Percentiles rank a stretch among this genome's conserved stretches.
Evolutionary conservation across 2,797 vertebrate genomes (phyloP).

Genomic region (Gallirallus australis): DNA sequence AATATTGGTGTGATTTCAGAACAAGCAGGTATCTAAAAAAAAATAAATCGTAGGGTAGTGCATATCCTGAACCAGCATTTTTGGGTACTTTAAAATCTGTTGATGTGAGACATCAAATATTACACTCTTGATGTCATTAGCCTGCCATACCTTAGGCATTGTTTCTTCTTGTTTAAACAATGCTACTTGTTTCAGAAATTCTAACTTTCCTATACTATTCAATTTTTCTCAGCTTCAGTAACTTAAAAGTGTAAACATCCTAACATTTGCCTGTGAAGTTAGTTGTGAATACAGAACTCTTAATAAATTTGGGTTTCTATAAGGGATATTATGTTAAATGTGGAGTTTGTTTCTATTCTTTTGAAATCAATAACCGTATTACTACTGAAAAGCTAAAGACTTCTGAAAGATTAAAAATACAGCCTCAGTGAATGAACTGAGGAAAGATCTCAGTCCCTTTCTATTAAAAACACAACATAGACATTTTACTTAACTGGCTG

Average conservation of each 20-base stretch:
- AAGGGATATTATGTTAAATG: not conserved
- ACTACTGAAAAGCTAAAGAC: not conserved
- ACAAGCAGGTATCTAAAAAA: not conserved
- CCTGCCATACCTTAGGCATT: not conserved
- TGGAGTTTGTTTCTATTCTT: not conserved
- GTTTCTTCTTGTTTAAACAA: not conserved
- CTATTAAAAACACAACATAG: not conserved
- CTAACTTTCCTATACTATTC: not conserved
- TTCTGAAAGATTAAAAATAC: not conserved
- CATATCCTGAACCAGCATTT: not conserved
- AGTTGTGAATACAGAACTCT: not conserved
- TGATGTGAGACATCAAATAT: not conserved
- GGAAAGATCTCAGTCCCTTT: not conserved
- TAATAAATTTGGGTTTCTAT: not conserved
- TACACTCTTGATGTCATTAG: not conserved
- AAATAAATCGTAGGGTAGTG: not conserved
- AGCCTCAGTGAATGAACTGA: not conserved
- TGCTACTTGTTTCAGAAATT: too few relatives aligned
- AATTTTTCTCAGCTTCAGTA: not conserved
- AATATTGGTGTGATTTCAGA: not conserved
- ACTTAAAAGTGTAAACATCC: not conserved
- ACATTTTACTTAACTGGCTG: not conserved
- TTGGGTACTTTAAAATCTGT: not conserved
- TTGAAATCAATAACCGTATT: not conserved
- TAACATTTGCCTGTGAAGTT: not conserved